Conservation (phyloP, 1,140 invertebrate species). For the Drosophila sturtevanti region DNA sequence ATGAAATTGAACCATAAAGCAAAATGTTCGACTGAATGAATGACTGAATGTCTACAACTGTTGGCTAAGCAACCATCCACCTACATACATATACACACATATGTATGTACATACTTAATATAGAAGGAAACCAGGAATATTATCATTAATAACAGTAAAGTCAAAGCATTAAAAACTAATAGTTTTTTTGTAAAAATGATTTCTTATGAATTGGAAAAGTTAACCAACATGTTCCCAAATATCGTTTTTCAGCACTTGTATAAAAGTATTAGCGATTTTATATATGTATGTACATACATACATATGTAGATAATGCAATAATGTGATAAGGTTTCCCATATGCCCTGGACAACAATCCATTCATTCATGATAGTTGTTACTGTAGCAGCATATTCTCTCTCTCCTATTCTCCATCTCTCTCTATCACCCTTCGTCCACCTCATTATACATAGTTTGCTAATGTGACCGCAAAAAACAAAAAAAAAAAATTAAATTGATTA, state of each 20-base stretch:
- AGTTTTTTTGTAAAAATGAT: too few species aligned
- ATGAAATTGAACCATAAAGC: conserved; percentile 26
- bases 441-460: not conserved
- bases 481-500: conserved; percentile 38
- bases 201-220: too few species aligned
- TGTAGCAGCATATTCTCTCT: conserved; percentile 7
- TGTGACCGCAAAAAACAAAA: conserved; percentile 5
- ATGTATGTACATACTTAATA: too few species aligned
- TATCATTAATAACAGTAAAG: not conserved
- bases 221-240: too few species aligned
- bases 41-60: too few species aligned
- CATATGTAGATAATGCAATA: too few species aligned
- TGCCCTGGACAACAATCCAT: not conserved
- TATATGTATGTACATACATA: too few species aligned
- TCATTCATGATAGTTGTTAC: not conserved
- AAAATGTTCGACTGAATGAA: conserved; percentile 31
- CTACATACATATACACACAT: too few species aligned
- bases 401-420: not conserved
- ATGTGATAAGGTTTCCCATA: too few species aligned
- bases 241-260: too few species aligned
- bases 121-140: not conserved
- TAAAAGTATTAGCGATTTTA: too few species aligned
- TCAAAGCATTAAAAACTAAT: too few species aligned
- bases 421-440: conserved; percentile 5
- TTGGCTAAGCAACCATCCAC: conserved; percentile 62